Base-by-base conservation (phyloP, 2,888 invertebrate genomes). In the Zaprionus obscuricornis region DNA sequence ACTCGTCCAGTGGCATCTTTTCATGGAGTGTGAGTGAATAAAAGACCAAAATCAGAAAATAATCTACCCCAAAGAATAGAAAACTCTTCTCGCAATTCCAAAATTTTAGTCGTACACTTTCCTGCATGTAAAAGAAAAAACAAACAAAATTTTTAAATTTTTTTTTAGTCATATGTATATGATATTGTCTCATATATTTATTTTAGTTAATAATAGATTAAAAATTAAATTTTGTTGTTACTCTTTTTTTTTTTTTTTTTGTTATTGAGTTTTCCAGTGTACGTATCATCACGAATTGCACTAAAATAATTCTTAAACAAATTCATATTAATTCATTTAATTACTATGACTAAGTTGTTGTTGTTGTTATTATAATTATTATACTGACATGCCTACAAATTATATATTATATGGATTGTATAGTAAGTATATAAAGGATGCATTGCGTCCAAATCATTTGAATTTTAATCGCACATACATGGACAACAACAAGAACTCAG, bases 391-490 rank as follows among this genome's bases (percentile, higher is more conserved):
- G 73, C 73, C 37, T 52, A 42, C 82, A n/a, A n/a, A 29, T 60
- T 62, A 37, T 40, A 36, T 42, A n/a, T 7, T 34, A 24, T 45
- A 36, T 40, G 71, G 64, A 65, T 40, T 51, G 36, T 76, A n/a
- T n/a, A 89, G 89, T 88, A 88, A 89, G 88, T 88, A 89, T 89
- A 85, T 89, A 88, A 88, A 81, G 74, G 68, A 72, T 78, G 77
- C 75, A 66, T 47, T 68, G 71, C 72, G 56, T 74, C 62, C 73
- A 64, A 69, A 70, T 64, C 75, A 70, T 67, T 72, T 75, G 66
- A 68, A 75, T 49, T 83, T 78, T 60, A 92, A 92, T 82, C 92
- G 92, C 85, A 88, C 91, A 36, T 89, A 88, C 29, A 92, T 92
- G 91, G 85, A 79, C 47, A 85, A 71, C 33, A 82, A 71, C 37